Percentiles rank a stretch among this genome's conserved stretches.
phyloP scores from a whole-genome alignment of 2,113 vertebrate species.

The Neotoma lepida region DNA sequence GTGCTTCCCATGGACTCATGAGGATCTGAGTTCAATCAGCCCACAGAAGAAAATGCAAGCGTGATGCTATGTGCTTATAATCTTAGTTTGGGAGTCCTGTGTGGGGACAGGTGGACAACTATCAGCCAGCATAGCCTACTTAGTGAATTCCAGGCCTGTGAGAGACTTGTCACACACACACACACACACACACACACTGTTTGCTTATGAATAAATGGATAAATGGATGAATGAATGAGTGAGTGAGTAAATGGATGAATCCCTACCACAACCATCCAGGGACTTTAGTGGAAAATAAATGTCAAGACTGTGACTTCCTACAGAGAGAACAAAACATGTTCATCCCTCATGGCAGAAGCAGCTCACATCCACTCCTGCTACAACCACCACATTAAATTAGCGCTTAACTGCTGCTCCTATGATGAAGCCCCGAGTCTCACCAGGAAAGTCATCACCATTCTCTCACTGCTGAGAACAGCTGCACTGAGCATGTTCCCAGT shows the following conservation, averaged over 20 bases:
- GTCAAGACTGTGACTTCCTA: conserved; percentile 35
- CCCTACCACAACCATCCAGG: neutral
- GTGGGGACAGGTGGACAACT: neutral
- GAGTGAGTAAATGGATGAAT: neutral
- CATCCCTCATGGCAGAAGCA: conserved; percentile 45
- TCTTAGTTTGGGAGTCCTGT: neutral
- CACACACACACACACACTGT: neutral
- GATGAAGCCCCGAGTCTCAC: neutral
- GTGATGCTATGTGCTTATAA: neutral
- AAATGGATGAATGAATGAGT: neutral
- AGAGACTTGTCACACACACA: neutral
- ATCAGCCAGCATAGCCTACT: neutral
- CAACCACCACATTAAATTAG: conserved; percentile 65
- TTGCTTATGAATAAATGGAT: neutral
- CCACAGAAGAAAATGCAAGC: neutral
- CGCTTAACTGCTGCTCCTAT: conserved; percentile 23
- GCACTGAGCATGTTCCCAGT: neutral
- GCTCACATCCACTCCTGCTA: neutral
- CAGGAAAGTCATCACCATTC: conserved; percentile 58
- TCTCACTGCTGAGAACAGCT: conserved; percentile 22
- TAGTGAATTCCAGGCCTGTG: neutral
- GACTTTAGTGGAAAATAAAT: conserved; percentile 23
- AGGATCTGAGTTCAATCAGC: neutral
- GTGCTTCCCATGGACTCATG: too few relatives aligned
- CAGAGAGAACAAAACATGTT: conserved; percentile 25